Evolutionary conservation across 1,140 invertebrate species (phyloP), one percentile per base, ranked within the genome.

Genomic region (Himalopsyche phryganea): DNA sequence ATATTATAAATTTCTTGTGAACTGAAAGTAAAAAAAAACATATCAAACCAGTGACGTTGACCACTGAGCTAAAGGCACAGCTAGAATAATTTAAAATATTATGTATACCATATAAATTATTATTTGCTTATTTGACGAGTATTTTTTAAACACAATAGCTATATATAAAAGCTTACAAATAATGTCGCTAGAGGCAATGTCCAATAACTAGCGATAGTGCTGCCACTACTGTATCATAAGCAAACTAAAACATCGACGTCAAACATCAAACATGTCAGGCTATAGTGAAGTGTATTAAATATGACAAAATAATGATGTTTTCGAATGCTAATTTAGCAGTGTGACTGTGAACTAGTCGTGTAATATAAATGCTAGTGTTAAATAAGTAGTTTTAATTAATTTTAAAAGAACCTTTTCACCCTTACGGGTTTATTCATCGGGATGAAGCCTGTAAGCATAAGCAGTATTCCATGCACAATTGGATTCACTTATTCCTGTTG

Each of bases 221-320:
- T 49, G 54, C 54, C 41, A 36, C 46, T 40, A 7, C 14, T 44
- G 56, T 33, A 11, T 9, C 48, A 18, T 33, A 36, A 10, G 10
- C 2, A 14, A 53, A 63, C 51, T 51, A 63, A 63, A 63, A 58
- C 55, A 63, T 63, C 61, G 61, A 63, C 61, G 56, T 63, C 61
- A 59, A 63, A 58, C 50, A 57, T 58, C 44, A 48, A 40, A 52
- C 50, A 23, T 19, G 18, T 50, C 13, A 38, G 20, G 59, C 20
- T 28, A 11, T 41, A 10, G 49, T 41, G 40, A 40, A 32, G 14
- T 19, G 41, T 46, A 7, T 28, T 35, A 23, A 32, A n/a, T 42
- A 19, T 46, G 4, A 28, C 19, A 23, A 17, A n/a, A 15, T 42
- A 19, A 23, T 40, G 36, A 36, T 40, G 53, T 48, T 49, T 14